phyloP scores from a whole-genome alignment of 2,113 vertebrate species.

The Ptychochromis oligacanthus region DNA sequence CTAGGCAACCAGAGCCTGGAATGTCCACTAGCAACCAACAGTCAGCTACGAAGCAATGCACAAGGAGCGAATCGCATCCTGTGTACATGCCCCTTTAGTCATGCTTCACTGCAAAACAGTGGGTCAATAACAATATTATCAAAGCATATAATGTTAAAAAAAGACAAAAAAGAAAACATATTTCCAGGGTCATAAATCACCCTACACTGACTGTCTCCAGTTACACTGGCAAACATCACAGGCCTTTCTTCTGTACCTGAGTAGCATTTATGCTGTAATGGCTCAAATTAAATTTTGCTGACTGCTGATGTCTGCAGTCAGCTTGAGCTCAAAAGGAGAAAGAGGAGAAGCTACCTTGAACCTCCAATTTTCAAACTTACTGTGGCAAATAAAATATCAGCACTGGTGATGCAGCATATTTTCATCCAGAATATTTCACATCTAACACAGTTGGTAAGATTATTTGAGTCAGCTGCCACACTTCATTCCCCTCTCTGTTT shows the following conservation, averaged over 20 bases:
- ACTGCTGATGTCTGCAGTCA: background rate
- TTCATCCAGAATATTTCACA: background rate
- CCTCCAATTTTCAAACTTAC: background rate
- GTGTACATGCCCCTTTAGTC: background rate
- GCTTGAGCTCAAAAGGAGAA: accelerated
- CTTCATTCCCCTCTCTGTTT: conserved; percentile 9
- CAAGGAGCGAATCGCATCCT: background rate
- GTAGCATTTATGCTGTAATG: background rate
- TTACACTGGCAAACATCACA: background rate
- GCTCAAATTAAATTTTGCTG: background rate
- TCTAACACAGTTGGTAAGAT: background rate
- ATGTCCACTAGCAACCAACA: background rate
- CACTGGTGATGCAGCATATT: background rate
- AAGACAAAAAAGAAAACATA: background rate
- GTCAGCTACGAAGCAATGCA: background rate
- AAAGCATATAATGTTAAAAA: too few species aligned
- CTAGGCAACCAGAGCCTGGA: background rate
- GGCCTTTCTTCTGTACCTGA: background rate
- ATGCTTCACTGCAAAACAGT: too few species aligned
- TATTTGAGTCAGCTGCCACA: conserved; percentile 2
- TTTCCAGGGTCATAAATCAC: too few species aligned
- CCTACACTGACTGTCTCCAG: background rate
- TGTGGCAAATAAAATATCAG: background rate
- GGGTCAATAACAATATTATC: too few species aligned
- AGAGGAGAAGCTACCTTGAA: background rate